Base-by-base conservation (phyloP, 1,140 invertebrate species). In the Bombyx mandarina region DNA sequence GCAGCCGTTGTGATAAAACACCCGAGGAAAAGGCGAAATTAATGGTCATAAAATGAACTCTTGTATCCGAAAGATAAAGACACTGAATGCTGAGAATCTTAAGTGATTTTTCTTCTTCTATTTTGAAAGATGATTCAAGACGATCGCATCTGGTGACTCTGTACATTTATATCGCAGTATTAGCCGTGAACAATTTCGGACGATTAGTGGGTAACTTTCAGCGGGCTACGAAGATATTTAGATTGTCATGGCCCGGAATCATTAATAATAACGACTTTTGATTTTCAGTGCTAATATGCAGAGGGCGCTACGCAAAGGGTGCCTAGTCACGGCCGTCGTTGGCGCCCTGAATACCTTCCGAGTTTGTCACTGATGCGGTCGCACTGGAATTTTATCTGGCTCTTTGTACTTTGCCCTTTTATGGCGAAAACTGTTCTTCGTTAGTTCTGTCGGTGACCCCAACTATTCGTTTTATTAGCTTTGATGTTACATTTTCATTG, bases 11-110 rank as follows among this genome's bases (percentile, higher is more conserved):
- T 75, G 81, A 87, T 84, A 85, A 87, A 83, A 85, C 82, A 82
- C 75, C 79, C 79, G 70, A 77, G 70, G 77, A 82, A 83, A 81
- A 75, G 73, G 63, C 80, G 77, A 84, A 82, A 87, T 86, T 87
- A 87, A 87, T 86, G 80, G 79, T 84, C 78, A 87, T 85, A 85
- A 87, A 87, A 87, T 87, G 84, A 86, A 87, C 82, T 86, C 81
- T 85, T 84, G 81, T 77, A 80, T 83, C 75, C 71, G 69, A 60
- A 68, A 86, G 84, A 87, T 87, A 84, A 87, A 85, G 84, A 85
- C 79, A 67, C 81, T 81, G 78, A 83, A 87, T 78, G 81, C 73
- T 70, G 67, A 67, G 69, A 75, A 81, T 83, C 75, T 79, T 79
- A 77, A 75, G 78, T 82, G 75, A 83, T 83, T 83, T 84, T 83